Conservation (phyloP, 2,888 invertebrate species). For the Aleiodes testaceus region DNA sequence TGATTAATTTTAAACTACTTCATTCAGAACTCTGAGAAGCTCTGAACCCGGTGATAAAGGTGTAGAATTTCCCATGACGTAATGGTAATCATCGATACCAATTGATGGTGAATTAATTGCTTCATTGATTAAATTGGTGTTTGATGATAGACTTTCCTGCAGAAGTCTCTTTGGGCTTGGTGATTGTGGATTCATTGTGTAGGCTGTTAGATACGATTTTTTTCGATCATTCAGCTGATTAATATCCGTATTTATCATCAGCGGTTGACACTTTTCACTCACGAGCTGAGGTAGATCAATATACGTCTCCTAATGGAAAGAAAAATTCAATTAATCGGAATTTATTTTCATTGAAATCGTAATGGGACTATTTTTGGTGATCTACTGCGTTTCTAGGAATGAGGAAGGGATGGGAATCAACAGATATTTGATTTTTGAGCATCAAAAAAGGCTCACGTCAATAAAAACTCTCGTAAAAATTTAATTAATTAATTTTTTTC, state of each 20-base stretch:
- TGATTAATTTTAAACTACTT: not conserved
- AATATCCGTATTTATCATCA: slow-evolving; percentile 11
- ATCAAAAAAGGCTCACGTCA: not conserved
- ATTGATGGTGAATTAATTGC: not conserved
- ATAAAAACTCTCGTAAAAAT: not conserved
- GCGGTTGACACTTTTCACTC: slow-evolving; percentile 13
- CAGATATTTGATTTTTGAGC: not conserved
- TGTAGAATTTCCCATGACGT: slow-evolving; percentile 4
- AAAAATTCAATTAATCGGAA: no score
- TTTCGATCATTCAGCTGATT: not conserved
- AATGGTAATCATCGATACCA: slow-evolving; percentile 20
- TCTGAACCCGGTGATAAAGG: slow-evolving; percentile 37
- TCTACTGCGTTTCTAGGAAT: slow-evolving; percentile 28
- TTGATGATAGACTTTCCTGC: slow-evolving; percentile 18
- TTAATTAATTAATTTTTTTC: no score
- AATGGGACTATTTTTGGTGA: no score
- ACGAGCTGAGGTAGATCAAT: slow-evolving; percentile 29
- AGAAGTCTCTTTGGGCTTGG: slow-evolving; percentile 38
- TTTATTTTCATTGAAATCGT: no score
- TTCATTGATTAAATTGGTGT: not conserved
- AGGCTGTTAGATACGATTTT: not conserved
- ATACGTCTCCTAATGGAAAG: slow-evolving; percentile 33
- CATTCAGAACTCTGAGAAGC: slow-evolving; percentile 28
- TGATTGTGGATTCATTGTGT: slow-evolving; percentile 27
- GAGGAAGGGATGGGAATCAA: not conserved